phyloP scores from a whole-genome alignment of 2,113 vertebrate genomes.

The Phodopus roborovskii region DNA sequence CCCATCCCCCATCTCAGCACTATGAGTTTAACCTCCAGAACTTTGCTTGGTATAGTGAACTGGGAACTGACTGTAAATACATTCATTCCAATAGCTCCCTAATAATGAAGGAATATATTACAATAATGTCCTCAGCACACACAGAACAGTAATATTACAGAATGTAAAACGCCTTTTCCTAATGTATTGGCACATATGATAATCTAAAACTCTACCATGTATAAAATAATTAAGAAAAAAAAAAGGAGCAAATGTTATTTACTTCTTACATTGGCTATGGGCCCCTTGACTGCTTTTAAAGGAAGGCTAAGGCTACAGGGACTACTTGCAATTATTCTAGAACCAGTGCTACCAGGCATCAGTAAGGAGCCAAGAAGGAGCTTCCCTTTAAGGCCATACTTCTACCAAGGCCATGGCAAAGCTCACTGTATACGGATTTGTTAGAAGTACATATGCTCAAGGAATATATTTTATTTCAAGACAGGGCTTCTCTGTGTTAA shows the following conservation, averaged over 20 bases:
- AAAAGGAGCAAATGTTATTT: conserved; percentile 13
- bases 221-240: not conserved
- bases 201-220: not conserved
- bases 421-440: conserved; percentile 29
- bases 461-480: not conserved
- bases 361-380: conserved; percentile 25
- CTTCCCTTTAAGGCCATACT: not conserved
- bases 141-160: not conserved
- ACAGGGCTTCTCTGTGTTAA: not conserved
- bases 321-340: not conserved
- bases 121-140: not conserved
- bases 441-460: conserved; percentile 68
- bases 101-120: not conserved
- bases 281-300: conserved; percentile 45
- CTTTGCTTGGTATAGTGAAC: not conserved
- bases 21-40: conserved; percentile 22
- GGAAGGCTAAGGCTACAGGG: not conserved
- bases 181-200: not conserved
- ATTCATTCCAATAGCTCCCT: not conserved
- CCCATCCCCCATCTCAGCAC: not conserved
- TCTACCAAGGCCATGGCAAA: conserved; percentile 28
- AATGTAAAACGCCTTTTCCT: not conserved
- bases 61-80: not conserved
- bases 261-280: conserved; percentile 28
- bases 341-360: conserved; percentile 20